Conservation (phyloP, 2,888 invertebrate species). For the Pristionchus maxplancki region DNA sequence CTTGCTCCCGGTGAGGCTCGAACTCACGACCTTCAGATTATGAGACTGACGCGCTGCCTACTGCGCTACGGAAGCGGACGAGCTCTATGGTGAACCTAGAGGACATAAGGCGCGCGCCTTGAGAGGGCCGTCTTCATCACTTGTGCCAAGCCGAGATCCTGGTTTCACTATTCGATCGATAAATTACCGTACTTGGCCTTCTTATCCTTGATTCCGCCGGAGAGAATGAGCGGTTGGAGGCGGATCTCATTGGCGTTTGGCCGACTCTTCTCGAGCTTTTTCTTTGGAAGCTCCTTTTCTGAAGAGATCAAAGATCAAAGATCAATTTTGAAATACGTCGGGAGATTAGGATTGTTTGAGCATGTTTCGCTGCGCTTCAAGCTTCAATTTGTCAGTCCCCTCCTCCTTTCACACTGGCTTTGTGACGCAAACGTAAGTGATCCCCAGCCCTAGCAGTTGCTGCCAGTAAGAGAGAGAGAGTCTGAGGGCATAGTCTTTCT, state of each 20-base stretch:
- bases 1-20: conserved; percentile 86
- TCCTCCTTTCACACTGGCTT: background rate
- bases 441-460: conserved; percentile 1
- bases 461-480: background rate
- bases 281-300: conserved; percentile 21
- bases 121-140: background rate
- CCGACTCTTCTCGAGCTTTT: conserved; percentile 14
- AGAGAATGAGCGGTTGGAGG: conserved; percentile 39
- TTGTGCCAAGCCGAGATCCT: no score
- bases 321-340: no score
- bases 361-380: background rate
- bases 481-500: conserved; percentile 4
- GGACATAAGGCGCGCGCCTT: background rate
- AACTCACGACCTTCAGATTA: conserved; percentile 95
- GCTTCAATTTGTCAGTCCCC: conserved; percentile 1
- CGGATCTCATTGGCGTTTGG: conserved; percentile 35
- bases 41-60: conserved; percentile 92
- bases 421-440: conserved; percentile 20
- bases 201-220: conserved; percentile 15
- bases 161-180: background rate
- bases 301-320: conserved; percentile 39
- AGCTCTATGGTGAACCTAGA: background rate
- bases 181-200: conserved; percentile 24
- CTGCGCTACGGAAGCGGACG: conserved; percentile 81
- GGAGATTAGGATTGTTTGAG: no score